Conservation (phyloP, 2,888 invertebrate genomes). For the Mystacides longicornis region DNA sequence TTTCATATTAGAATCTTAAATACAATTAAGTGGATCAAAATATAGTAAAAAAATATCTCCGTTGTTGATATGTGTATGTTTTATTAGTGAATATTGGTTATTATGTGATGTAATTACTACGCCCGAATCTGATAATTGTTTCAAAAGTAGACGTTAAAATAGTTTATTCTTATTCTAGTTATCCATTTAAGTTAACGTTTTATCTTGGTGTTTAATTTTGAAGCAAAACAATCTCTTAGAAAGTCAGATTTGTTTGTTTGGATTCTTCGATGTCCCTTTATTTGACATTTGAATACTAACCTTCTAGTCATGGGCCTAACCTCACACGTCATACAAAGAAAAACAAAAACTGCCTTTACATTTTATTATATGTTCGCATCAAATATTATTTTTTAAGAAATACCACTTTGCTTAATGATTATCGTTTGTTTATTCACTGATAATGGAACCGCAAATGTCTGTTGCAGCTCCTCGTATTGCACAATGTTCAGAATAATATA, state of each 20-base stretch:
- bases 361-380: too few species aligned
- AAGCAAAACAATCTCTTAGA: not conserved
- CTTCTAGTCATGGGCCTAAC: constrained; percentile 22
- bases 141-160: constrained; percentile 15
- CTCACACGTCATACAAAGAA: constrained; percentile 16
- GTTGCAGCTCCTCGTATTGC: not conserved
- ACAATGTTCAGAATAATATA: not conserved
- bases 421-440: not conserved
- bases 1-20: constrained; percentile 7
- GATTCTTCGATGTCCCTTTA: constrained; percentile 12
- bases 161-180: not conserved
- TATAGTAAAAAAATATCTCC: not conserved
- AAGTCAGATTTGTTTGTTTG: constrained; percentile 15
- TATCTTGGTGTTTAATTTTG: not conserved
- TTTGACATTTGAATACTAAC: constrained; percentile 25
- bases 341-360: too few species aligned
- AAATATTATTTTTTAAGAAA: constrained; percentile 2
- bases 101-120: constrained; percentile 23
- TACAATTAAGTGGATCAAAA: too few species aligned
- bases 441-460: not conserved
- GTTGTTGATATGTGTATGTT: not conserved
- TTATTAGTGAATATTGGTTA: constrained; percentile 5
- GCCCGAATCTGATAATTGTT: constrained; percentile 21
- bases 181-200: not conserved
- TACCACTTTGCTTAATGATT: not conserved